phyloP scores from a whole-genome alignment of 2,888 invertebrate species.

The Caenorhabditis parvicauda region DNA sequence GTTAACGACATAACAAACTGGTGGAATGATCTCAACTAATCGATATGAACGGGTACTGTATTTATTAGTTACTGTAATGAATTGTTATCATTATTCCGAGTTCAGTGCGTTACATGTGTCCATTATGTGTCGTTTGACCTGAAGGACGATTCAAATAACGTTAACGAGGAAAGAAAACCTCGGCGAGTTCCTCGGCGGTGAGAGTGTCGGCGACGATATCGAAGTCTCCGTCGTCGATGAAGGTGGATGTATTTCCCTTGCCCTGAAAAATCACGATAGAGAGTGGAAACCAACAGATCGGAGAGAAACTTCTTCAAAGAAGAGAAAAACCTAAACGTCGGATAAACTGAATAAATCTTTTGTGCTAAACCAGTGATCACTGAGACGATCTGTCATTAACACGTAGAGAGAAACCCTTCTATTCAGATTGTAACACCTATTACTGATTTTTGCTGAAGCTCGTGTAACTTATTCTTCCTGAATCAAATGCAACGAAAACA shows the following conservation, averaged over 20 bases:
- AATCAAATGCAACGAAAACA: not conserved
- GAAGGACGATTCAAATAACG: not conserved
- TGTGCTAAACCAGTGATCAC: too few species aligned
- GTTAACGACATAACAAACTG: constrained; percentile 27
- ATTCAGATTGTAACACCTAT: too few species aligned
- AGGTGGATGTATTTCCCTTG: constrained; percentile 25
- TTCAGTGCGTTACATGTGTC: constrained; percentile 43
- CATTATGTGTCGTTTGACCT: constrained; percentile 43
- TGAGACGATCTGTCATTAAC: too few species aligned
- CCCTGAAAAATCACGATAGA: constrained; percentile 10
- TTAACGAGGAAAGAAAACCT: constrained; percentile 13
- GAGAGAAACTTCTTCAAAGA: too few species aligned
- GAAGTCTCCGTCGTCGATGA: constrained; percentile 46
- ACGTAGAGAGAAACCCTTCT: too few species aligned
- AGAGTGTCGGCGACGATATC: constrained; percentile 38
- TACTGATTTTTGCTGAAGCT: not conserved
- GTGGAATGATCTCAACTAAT: constrained; percentile 15
- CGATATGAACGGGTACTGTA: too few species aligned
- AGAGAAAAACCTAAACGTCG: too few species aligned
- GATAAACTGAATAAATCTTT: too few species aligned
- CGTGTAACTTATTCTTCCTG: not conserved
- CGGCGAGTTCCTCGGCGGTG: constrained; percentile 29
- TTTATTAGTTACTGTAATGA: not conserved
- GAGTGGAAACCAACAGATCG: not conserved
- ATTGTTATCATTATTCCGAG: constrained; percentile 7